Evolutionary conservation across 2,888 invertebrate genomes (phyloP).

Genomic region (Chaitophorus viminalis): DNA sequence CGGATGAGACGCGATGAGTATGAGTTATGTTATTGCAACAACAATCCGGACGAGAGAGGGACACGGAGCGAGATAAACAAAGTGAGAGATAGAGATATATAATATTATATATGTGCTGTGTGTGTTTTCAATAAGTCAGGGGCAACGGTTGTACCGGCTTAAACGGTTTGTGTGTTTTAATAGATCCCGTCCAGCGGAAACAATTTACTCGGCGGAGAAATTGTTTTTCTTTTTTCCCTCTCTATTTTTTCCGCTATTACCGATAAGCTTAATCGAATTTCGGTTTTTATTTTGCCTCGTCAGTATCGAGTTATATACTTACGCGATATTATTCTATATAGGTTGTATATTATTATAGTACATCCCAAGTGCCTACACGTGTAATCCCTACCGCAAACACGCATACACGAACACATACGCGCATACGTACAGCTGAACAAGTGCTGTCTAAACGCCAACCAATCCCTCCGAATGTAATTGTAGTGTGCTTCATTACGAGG

Average conservation of each 20-base stretch:
- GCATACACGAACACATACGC: too few species aligned
- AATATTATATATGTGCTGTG: not conserved
- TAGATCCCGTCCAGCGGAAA: constrained; percentile 48
- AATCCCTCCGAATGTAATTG: too few species aligned
- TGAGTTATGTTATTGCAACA: not conserved
- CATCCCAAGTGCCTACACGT: too few species aligned
- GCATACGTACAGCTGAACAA: too few species aligned
- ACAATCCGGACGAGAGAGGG: constrained; percentile 26
- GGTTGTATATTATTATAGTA: too few species aligned
- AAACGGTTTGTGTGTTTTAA: constrained; percentile 58
- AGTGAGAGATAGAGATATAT: not conserved
- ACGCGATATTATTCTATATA: too few species aligned
- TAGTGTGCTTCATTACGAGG: too few species aligned
- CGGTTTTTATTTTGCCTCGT: constrained; percentile 12
- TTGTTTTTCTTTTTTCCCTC: constrained; percentile 26
- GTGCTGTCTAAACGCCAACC: too few species aligned
- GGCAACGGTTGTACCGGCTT: not conserved
- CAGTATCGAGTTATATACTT: not conserved
- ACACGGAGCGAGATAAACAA: not conserved
- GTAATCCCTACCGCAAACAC: too few species aligned
- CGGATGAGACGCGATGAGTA: not conserved
- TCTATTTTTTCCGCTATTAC: not conserved
- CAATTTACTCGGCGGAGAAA: constrained; percentile 52
- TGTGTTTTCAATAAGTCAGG: not conserved
- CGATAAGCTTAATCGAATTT: constrained; percentile 41